These are phyloP conservation scores for Oxygymnocypris stewartii DNA, from an alignment of 2,113 vertebrate species.

Conservation along the genomic window DNA sequence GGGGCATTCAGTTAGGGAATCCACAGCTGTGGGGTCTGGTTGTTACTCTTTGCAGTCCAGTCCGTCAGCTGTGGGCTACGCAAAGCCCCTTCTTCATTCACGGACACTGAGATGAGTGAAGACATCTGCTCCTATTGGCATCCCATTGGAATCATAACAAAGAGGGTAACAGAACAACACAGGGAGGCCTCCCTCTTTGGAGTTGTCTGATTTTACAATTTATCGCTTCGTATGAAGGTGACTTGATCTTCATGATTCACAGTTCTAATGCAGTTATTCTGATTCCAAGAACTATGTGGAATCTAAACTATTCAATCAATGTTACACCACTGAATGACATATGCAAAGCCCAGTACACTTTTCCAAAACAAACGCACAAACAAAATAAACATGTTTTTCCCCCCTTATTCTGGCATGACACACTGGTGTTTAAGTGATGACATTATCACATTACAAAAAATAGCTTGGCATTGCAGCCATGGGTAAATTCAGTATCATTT, in stretches of 20 bases:
- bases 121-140: conserved; percentile 55
- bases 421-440: conserved; percentile 34
- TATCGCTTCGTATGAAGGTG: conserved; percentile 11
- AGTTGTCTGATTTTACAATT: conserved; percentile 36
- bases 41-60: conserved; percentile 19
- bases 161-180: conserved; percentile 35
- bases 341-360: not conserved
- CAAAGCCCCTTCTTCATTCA: conserved; percentile 43
- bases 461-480: conserved; percentile 23
- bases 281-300: not conserved
- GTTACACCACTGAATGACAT: not conserved
- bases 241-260: conserved; percentile 15
- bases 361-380: not conserved
- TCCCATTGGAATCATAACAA: conserved; percentile 42
- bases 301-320: not conserved
- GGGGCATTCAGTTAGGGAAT: conserved; percentile 52
- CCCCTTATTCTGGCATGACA: conserved; percentile 26
- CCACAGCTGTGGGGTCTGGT: conserved; percentile 52
- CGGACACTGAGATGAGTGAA: conserved; percentile 48
- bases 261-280: not conserved
- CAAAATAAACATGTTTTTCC: conserved; percentile 4
- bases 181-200: conserved; percentile 35
- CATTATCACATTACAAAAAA: conserved; percentile 42
- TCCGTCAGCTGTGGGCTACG: conserved; percentile 54
- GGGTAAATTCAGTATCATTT: conserved; percentile 33